A percentile compares a stretch with the other conserved stretches of the same genome.
Evolutionary conservation across 2,888 invertebrate genomes (phyloP).

Genomic region (Lapara coniferarum): DNA sequence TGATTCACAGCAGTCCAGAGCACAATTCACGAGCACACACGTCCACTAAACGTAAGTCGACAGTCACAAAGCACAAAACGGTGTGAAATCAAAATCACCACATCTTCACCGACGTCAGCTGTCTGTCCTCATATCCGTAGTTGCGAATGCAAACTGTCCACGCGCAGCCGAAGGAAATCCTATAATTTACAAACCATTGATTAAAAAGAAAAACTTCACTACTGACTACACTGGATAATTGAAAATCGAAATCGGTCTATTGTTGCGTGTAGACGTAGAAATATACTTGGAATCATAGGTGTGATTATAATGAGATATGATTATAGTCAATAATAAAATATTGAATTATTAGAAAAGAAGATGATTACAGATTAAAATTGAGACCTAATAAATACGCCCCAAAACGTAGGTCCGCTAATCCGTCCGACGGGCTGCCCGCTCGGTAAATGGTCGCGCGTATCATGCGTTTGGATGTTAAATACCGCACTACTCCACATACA

Average conservation of each 20-base stretch:
- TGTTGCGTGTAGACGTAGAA: constrained; percentile 30
- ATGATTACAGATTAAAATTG: constrained; percentile 10
- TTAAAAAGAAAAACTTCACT: constrained; percentile 68
- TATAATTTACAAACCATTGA: constrained; percentile 74
- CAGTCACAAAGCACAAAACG: constrained; percentile 51
- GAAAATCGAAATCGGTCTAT: constrained; percentile 38
- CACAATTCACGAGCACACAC: constrained; percentile 23
- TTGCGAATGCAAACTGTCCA: constrained; percentile 53
- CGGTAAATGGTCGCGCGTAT: constrained; percentile 75
- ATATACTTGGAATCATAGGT: background rate
- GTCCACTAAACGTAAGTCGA: constrained; percentile 48
- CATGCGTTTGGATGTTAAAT: constrained; percentile 75
- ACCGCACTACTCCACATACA: constrained; percentile 79
- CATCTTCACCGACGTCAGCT: constrained; percentile 51
- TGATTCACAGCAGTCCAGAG: constrained; percentile 11
- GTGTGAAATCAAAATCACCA: constrained; percentile 50
- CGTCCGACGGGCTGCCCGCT: constrained; percentile 68
- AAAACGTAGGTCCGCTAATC: constrained; percentile 56
- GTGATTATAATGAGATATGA: background rate
- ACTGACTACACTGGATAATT: constrained; percentile 66
- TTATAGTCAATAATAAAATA: background rate
- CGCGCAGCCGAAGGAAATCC: constrained; percentile 71
- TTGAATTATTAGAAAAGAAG: background rate
- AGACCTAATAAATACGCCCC: constrained; percentile 39
- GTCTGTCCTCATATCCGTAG: constrained; percentile 66